Evolutionary conservation across 2,113 vertebrate species (phyloP).

Genomic region (Pollachius pollachius): DNA sequence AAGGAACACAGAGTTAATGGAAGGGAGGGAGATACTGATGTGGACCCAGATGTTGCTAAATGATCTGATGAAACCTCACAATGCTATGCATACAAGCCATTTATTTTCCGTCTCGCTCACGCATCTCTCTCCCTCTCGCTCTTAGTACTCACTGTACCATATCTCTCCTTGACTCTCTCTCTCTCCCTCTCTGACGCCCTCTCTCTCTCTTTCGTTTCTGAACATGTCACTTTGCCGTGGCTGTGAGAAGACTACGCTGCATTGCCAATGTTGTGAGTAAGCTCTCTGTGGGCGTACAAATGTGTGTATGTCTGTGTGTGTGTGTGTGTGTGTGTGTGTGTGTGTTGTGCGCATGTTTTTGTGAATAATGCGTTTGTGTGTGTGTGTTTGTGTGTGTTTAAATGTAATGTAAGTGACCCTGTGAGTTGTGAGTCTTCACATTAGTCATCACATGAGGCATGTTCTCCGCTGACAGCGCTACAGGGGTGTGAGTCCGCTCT

Average conservation of each 20-base stretch:
- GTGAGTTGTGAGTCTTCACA: slow-evolving; percentile 27
- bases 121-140: background rate
- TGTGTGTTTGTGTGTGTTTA: slow-evolving; percentile 1
- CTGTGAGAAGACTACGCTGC: background rate
- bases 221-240: background rate
- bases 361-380: background rate
- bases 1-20: too few relatives aligned
- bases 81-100: too few relatives aligned
- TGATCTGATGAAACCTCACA: too few relatives aligned
- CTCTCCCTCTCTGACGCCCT: background rate
- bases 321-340: slow-evolving; percentile 5
- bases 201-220: background rate
- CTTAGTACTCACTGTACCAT: background rate
- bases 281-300: background rate
- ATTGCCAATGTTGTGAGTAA: background rate
- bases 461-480: slow-evolving; percentile 18
- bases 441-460: slow-evolving; percentile 49
- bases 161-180: too few relatives aligned
- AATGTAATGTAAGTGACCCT: background rate
- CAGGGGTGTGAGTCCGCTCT: slow-evolving; percentile 34
- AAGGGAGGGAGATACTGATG: too few relatives aligned
- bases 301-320: slow-evolving; percentile 16
- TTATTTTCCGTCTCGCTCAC: too few relatives aligned
- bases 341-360: background rate
- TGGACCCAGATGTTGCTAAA: too few relatives aligned